Evolutionary conservation across 1,140 invertebrate species (phyloP).

Genomic region (Caenorhabditis remanei): DNA sequence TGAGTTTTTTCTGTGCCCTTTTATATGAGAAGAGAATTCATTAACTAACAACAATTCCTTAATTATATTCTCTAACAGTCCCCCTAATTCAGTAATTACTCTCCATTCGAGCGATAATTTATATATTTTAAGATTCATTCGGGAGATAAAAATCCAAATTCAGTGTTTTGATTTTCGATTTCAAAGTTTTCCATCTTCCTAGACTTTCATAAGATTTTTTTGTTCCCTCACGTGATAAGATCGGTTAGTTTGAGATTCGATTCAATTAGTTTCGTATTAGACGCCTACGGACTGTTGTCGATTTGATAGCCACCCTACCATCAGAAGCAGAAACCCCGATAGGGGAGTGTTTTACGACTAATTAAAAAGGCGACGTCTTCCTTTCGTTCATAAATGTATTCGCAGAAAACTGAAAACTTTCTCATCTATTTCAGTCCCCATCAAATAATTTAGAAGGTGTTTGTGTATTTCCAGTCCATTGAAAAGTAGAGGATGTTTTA

Average conservation of each 20-base stretch:
- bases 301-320: neutral
- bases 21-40: no score
- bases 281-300: neutral
- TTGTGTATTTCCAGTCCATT: neutral
- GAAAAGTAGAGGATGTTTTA: neutral
- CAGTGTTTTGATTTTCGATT: no score
- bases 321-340: neutral
- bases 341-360: constrained; percentile 3
- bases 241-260: neutral
- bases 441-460: neutral
- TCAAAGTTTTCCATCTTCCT: no score
- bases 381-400: neutral
- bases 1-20: no score
- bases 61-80: no score
- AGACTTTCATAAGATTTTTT: no score
- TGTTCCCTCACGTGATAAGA: neutral
- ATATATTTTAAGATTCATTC: no score
- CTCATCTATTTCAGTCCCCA: neutral
- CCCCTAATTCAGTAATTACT: no score
- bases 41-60: no score
- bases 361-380: neutral
- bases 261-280: neutral
- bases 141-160: no score
- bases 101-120: no score
- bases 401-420: neutral